These are phyloP conservation scores for Chaunax sp. DNA, from an alignment of 2,797 vertebrate genomes.

Conservation along the genomic window DNA sequence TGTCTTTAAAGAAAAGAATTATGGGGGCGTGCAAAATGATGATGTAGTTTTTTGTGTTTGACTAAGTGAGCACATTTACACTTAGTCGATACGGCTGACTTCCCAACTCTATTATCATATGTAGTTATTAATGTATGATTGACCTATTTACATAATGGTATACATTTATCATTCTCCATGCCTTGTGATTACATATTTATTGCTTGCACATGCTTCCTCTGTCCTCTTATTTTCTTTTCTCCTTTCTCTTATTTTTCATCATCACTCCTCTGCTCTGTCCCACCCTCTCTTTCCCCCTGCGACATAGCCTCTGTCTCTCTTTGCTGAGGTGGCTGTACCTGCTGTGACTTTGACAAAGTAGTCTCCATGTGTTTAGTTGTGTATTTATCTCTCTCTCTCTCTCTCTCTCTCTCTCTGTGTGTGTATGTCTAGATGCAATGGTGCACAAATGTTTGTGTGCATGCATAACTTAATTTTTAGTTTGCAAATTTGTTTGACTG, in stretches of 20 bases:
- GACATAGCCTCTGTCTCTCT: slow-evolving; percentile 70
- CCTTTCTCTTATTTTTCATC: slow-evolving; percentile 42
- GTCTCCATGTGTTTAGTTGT: slow-evolving; percentile 64
- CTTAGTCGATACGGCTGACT: slow-evolving; percentile 58
- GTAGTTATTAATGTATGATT: slow-evolving; percentile 73
- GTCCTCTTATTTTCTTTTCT: slow-evolving; percentile 42
- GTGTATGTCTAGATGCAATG: neutral
- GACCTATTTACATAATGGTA: slow-evolving; percentile 73
- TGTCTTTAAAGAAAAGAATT: slow-evolving; percentile 27
- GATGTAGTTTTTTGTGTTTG: slow-evolving; percentile 55
- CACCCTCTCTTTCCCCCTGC: slow-evolving; percentile 32
- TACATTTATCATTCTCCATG: slow-evolving; percentile 70
- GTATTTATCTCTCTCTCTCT: slow-evolving; percentile 41
- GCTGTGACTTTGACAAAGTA: slow-evolving; percentile 87
- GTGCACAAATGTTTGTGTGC: slow-evolving; percentile 18
- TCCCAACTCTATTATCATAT: slow-evolving; percentile 64
- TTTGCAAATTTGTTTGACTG: slow-evolving; percentile 39
- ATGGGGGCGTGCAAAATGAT: slow-evolving; percentile 36
- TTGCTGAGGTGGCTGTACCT: slow-evolving; percentile 87
- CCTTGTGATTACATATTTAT: slow-evolving; percentile 70
- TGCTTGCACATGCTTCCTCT: slow-evolving; percentile 44
- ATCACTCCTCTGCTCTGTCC: slow-evolving; percentile 23
- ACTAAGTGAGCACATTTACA: slow-evolving; percentile 56
- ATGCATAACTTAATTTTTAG: slow-evolving; percentile 24
- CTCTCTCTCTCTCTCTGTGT: slow-evolving; percentile 12